These are phyloP conservation scores for Sebastes taczanowskii DNA, from an alignment of 2,797 vertebrate species.

Conservation along the genomic window DNA sequence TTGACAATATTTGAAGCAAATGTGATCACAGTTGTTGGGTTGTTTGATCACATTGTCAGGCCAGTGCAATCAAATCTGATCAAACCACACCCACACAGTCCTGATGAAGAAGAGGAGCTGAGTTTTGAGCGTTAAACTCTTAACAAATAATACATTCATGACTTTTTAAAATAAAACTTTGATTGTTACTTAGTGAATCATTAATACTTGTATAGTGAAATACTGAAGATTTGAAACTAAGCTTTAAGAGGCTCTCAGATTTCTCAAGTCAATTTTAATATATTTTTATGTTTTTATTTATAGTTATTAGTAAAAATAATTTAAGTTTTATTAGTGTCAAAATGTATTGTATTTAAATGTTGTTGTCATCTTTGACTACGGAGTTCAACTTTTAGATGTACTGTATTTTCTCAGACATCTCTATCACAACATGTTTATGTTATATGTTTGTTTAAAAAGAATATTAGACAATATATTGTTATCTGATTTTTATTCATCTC, in stretches of 20 bases:
- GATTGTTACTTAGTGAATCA: background rate
- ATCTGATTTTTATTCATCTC: background rate
- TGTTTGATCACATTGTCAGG: slow-evolving; percentile 3
- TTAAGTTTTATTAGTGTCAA: too few species aligned
- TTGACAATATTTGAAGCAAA: slow-evolving; percentile 12
- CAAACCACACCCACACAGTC: background rate
- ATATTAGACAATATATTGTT: background rate
- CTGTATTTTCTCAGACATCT: background rate
- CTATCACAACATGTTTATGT: background rate
- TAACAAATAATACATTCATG: background rate
- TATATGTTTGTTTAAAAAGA: background rate
- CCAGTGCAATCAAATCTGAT: background rate
- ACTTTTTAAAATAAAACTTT: background rate
- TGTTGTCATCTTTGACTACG: too few species aligned
- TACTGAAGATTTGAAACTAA: background rate
- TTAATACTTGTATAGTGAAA: background rate
- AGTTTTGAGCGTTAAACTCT: background rate
- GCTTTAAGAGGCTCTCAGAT: background rate
- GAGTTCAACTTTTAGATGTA: too few species aligned
- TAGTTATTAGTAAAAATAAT: background rate
- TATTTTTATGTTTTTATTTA: background rate
- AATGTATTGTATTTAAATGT: too few species aligned
- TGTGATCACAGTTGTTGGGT: slow-evolving; percentile 10
- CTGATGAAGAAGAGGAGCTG: background rate
- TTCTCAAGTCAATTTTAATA: background rate